A percentile compares a stretch with the other conserved stretches of the same genome.
These are phyloP conservation scores for Drosophila suzukii DNA, from an alignment of 1,140 invertebrate species.

Conservation along the genomic window DNA sequence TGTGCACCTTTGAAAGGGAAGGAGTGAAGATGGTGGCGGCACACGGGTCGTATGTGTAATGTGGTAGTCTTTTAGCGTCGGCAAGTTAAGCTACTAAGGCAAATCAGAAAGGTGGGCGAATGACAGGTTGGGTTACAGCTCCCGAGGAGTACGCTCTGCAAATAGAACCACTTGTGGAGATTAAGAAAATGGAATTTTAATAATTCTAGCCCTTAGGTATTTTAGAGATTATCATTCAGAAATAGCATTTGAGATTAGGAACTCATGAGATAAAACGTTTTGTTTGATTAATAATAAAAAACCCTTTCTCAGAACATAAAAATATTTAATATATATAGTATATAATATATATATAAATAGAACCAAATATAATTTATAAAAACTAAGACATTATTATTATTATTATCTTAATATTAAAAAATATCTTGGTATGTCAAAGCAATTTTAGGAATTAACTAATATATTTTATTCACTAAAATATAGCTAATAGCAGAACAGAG, in stretches of 20 bases:
- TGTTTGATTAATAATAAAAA: too few relatives aligned
- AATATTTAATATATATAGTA: too few relatives aligned
- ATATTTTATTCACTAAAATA: too few relatives aligned
- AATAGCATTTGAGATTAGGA: not conserved
- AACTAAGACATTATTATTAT: too few relatives aligned
- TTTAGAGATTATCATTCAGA: not conserved
- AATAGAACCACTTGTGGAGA: conserved; percentile 1
- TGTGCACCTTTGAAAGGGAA: conserved; percentile 38
- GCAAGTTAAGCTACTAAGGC: conserved; percentile 24
- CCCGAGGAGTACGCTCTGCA: too few relatives aligned
- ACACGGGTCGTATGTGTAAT: conserved; percentile 72
- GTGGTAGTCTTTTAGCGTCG: conserved; percentile 26
- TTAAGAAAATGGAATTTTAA: not conserved
- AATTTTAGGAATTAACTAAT: too few relatives aligned
- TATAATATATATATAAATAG: too few relatives aligned
- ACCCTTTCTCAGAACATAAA: too few relatives aligned
- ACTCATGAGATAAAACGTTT: not conserved
- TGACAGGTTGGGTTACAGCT: not conserved
- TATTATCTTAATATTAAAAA: too few relatives aligned
- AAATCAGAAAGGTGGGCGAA: not conserved
- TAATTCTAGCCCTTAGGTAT: not conserved
- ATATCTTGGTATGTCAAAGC: too few relatives aligned
- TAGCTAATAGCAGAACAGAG: too few relatives aligned
- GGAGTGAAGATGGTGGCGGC: not conserved
- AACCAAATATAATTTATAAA: too few relatives aligned